These are phyloP conservation scores for Drosophila tsacasi DNA, from an alignment of 1,140 invertebrate genomes.

Conservation along the genomic window DNA sequence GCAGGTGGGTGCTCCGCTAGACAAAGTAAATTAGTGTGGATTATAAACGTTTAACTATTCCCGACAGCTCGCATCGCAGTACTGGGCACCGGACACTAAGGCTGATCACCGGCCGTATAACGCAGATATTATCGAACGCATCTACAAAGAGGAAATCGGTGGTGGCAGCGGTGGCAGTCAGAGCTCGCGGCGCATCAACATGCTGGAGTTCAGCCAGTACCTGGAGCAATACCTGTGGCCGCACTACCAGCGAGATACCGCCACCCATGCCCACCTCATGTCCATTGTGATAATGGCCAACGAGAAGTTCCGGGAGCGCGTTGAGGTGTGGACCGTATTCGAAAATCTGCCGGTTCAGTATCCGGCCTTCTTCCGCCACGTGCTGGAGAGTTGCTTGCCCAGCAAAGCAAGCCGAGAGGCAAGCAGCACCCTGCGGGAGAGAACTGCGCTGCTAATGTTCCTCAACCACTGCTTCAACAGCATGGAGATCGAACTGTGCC, in stretches of 20 bases:
- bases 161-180: slow-evolving; percentile 87
- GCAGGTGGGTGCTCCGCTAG: slow-evolving; percentile 63
- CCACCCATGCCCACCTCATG: slow-evolving; percentile 94
- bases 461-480: slow-evolving; percentile 98
- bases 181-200: slow-evolving; percentile 95
- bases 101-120: slow-evolving; percentile 89
- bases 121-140: slow-evolving; percentile 91
- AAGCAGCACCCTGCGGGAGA: slow-evolving; percentile 89
- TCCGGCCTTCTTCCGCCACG: slow-evolving; percentile 93
- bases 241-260: slow-evolving; percentile 91
- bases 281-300: slow-evolving; percentile 99
- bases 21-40: slow-evolving; percentile 24
- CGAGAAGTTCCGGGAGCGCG: slow-evolving; percentile 98
- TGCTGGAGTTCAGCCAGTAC: slow-evolving; percentile 99
- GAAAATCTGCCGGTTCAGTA: slow-evolving; percentile 93
- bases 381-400: slow-evolving; percentile 88
- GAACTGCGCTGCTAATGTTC: slow-evolving; percentile 95
- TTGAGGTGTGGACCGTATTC: slow-evolving; percentile 98
- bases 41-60: not conserved
- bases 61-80: slow-evolving; percentile 92
- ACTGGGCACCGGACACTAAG: slow-evolving; percentile 94
- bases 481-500: slow-evolving; percentile 96
- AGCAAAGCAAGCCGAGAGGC: slow-evolving; percentile 43
- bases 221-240: slow-evolving; percentile 99
- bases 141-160: slow-evolving; percentile 93